Percentiles rank a stretch among this genome's conserved stretches.
Conservation (phyloP, 2,797 vertebrate genomes). For the Girardinus metallicus region DNA sequence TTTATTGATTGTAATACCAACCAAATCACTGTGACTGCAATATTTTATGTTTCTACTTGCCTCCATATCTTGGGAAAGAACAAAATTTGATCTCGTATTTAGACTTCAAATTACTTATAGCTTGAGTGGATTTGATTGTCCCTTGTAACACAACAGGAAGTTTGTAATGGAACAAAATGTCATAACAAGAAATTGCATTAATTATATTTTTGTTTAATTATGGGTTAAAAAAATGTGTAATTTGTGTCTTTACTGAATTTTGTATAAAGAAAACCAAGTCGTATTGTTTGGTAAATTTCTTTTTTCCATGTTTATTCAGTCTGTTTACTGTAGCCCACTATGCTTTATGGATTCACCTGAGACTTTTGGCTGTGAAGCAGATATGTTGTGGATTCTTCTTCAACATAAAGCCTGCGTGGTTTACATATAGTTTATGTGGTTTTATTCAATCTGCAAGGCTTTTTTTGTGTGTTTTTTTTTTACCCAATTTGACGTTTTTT, state of each 20-base stretch:
- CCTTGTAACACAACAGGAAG: not conserved
- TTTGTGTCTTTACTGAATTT: not conserved
- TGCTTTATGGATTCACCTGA: not conserved
- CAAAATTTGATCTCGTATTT: not conserved
- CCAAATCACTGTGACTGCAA: not conserved
- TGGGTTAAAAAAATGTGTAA: not conserved
- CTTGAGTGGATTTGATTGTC: not conserved
- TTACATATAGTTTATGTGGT: not conserved
- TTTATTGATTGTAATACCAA: not conserved
- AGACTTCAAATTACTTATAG: not conserved
- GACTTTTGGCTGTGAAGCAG: not conserved
- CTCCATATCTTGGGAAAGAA: not conserved
- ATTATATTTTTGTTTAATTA: not conserved
- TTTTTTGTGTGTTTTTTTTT: not conserved
- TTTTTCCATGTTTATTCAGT: not conserved
- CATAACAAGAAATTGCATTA: not conserved
- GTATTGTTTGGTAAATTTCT: not conserved
- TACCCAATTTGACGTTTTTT: constrained; percentile 14
- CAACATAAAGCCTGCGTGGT: not conserved
- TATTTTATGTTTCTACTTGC: not conserved
- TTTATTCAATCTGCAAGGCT: not conserved
- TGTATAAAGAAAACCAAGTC: not conserved
- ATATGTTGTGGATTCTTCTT: constrained; percentile 1
- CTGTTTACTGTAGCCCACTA: not conserved
- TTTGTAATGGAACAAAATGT: not conserved